Evolutionary conservation across 2,888 invertebrate species (phyloP).

Genomic region (Eugnorisma glareosa): DNA sequence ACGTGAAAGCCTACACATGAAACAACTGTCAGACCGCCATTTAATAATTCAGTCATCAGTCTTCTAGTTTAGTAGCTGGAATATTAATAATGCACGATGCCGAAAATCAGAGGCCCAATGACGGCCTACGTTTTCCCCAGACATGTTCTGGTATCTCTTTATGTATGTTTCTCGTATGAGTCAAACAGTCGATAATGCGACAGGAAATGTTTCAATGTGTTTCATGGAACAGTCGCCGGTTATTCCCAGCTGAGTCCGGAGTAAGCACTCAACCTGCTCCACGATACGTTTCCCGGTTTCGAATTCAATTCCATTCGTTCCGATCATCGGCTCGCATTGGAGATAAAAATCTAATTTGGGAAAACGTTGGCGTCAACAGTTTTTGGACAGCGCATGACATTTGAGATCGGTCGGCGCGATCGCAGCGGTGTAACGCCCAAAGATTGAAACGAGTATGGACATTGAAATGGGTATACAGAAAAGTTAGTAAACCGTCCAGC

Average conservation of each 20-base stretch:
- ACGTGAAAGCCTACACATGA: conserved; percentile 8
- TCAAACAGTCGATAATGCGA: conserved; percentile 77
- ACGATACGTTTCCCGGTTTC: conserved; percentile 72
- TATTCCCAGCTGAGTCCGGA: conserved; percentile 74
- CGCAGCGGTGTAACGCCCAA: conserved; percentile 58
- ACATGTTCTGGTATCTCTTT: conserved; percentile 40
- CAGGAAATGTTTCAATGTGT: conserved; percentile 78
- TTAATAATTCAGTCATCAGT: conserved; percentile 3
- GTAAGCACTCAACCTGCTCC: conserved; percentile 68
- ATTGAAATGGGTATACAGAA: conserved; percentile 68
- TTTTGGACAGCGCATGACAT: conserved; percentile 77
- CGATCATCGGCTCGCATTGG: conserved; percentile 79
- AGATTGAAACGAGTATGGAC: conserved; percentile 68
- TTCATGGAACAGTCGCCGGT: conserved; percentile 71
- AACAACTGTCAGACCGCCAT: conserved; percentile 1
- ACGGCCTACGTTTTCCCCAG: conserved; percentile 54
- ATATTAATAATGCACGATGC: conserved; percentile 62
- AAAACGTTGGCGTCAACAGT: conserved; percentile 76
- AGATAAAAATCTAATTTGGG: conserved; percentile 80
- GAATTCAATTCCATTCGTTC: conserved; percentile 80
- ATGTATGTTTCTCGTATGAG: conserved; percentile 56
- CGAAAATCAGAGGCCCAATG: conserved; percentile 34
- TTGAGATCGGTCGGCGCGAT: conserved; percentile 70
- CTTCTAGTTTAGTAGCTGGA: conserved; percentile 13
- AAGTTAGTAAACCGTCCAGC: conserved; percentile 60